These are phyloP conservation scores for Crotalus helleri DNA, from an alignment of 2,113 vertebrate genomes.

Conservation along the genomic window DNA sequence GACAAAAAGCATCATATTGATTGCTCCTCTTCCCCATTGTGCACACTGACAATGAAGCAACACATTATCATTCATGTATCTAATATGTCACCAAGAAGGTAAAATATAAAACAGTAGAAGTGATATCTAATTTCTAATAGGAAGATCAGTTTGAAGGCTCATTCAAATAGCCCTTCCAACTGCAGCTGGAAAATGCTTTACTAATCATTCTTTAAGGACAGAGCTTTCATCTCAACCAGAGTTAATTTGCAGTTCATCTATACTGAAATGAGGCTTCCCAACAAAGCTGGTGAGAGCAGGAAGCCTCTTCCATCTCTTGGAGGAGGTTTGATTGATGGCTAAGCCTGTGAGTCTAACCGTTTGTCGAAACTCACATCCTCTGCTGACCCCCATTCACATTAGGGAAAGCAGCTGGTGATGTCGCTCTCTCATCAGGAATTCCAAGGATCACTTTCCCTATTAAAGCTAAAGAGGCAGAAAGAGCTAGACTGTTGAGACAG, in stretches of 20 bases:
- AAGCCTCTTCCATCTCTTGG: neutral
- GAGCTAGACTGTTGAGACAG: neutral
- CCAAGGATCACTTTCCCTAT: neutral
- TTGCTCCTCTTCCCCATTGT: neutral
- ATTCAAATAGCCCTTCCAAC: neutral
- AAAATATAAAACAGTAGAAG: neutral
- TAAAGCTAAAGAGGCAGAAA: neutral
- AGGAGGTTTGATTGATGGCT: neutral
- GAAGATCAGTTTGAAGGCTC: neutral
- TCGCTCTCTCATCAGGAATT: neutral
- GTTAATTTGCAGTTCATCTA: neutral
- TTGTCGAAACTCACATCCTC: neutral
- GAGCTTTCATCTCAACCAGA: neutral
- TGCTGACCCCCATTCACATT: neutral
- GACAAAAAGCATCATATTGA: neutral
- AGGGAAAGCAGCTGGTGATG: neutral
- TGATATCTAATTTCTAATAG: neutral
- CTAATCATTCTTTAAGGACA: neutral
- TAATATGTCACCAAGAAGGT: neutral
- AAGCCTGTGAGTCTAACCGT: neutral
- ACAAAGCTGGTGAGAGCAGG: neutral
- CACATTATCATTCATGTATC: neutral
- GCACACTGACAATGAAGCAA: neutral
- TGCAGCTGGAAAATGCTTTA: neutral
- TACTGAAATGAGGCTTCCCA: neutral